Percentiles rank a stretch among this genome's conserved stretches.
These are phyloP conservation scores for Phasianus colchicus DNA, from an alignment of 2,113 vertebrate species.

Conservation along the genomic window DNA sequence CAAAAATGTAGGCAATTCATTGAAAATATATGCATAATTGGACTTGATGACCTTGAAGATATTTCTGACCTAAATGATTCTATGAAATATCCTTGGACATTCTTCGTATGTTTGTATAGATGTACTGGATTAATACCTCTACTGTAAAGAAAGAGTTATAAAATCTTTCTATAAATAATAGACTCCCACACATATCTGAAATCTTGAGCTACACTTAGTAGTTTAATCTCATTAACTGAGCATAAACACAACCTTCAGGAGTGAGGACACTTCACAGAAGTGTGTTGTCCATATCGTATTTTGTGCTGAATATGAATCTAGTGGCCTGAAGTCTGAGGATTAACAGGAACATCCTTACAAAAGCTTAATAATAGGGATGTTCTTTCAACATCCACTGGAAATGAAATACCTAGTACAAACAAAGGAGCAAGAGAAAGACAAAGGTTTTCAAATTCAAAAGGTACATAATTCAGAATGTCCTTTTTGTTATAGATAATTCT, in stretches of 20 bases:
- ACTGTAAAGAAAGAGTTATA: not conserved
- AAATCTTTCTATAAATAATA: not conserved
- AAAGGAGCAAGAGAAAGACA: not conserved
- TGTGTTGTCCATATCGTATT: not conserved
- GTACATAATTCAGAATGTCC: not conserved
- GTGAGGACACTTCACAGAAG: not conserved
- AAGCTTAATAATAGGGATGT: not conserved
- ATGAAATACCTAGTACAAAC: not conserved
- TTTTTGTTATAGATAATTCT: not conserved
- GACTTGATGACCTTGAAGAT: not conserved
- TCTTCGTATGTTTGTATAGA: not conserved
- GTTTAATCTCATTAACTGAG: not conserved
- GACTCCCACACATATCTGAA: not conserved
- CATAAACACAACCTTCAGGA: not conserved
- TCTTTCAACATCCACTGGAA: rapidly evolving
- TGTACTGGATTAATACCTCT: not conserved
- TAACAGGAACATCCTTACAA: not conserved
- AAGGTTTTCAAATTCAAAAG: not conserved
- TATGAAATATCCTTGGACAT: not conserved
- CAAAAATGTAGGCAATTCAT: not conserved
- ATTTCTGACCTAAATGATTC: not conserved
- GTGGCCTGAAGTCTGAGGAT: not conserved
- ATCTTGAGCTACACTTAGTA: not conserved
- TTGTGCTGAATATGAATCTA: not conserved
- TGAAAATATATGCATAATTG: not conserved